Percentiles rank a stretch among this genome's conserved stretches.
Evolutionary conservation across 2,888 invertebrate genomes (phyloP).

Genomic region (Brenthis daphne): DNA sequence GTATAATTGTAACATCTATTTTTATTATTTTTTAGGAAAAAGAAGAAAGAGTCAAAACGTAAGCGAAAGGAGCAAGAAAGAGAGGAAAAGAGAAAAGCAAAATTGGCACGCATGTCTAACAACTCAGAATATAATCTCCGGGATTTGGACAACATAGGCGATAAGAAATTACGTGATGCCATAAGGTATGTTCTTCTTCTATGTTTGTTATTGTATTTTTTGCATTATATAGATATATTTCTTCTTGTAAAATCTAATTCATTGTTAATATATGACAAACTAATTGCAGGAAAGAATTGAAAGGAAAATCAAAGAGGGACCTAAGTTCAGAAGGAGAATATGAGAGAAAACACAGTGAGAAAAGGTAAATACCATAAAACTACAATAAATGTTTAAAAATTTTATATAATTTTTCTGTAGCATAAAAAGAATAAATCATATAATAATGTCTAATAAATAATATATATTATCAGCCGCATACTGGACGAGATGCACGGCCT

Average conservation of each 20-base stretch:
- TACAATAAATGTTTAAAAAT: not conserved
- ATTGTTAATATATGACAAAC: not conserved
- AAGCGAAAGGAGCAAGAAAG: constrained; percentile 86
- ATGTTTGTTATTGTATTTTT: too few relatives aligned
- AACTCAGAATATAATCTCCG: constrained; percentile 83
- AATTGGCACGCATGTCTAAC: constrained; percentile 80
- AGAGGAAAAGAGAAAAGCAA: constrained; percentile 87
- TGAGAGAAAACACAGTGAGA: constrained; percentile 76
- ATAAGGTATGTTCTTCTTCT: constrained; percentile 75
- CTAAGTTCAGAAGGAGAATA: constrained; percentile 78
- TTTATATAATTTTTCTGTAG: too few relatives aligned
- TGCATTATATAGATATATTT: too few relatives aligned
- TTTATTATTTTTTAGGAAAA: constrained; percentile 67
- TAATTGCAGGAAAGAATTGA: constrained; percentile 71
- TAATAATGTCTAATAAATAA: too few relatives aligned
- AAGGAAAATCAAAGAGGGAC: constrained; percentile 75
- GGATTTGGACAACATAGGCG: constrained; percentile 84
- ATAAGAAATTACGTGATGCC: constrained; percentile 85
- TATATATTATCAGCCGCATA: constrained; percentile 62
- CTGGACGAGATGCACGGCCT: constrained; percentile 87
- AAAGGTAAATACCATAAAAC: constrained; percentile 58
- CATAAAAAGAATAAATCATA: too few relatives aligned
- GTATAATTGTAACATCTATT: not conserved
- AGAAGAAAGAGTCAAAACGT: constrained; percentile 88
- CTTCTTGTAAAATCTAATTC: not conserved